A percentile compares a stretch with the other conserved stretches of the same genome.
Conservation (phyloP, 2,888 invertebrate genomes). For the Scelioninae gen. 2 region DNA sequence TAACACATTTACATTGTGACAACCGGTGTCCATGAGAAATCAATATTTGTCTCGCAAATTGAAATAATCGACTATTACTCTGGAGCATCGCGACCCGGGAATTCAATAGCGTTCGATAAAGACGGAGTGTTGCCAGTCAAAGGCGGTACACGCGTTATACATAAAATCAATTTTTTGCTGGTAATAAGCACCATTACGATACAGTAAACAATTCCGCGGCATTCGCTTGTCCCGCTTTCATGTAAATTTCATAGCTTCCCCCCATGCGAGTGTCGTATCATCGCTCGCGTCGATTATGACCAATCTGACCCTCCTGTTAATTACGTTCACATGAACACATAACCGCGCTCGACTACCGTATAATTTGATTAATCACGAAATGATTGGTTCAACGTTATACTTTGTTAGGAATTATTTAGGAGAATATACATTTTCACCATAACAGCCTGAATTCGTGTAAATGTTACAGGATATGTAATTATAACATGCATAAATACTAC, state of each 20-base stretch:
- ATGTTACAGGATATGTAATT: too few species aligned
- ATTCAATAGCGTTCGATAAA: conserved; percentile 46
- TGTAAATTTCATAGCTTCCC: conserved; percentile 49
- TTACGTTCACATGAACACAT: conserved; percentile 41
- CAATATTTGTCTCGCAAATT: conserved; percentile 38
- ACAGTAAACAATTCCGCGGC: conserved; percentile 40
- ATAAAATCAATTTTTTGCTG: conserved; percentile 37
- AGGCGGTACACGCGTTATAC: conserved; percentile 26
- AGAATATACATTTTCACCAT: too few species aligned
- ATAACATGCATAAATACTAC: too few species aligned
- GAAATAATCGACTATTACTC: conserved; percentile 16
- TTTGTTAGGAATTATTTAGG: too few species aligned
- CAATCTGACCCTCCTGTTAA: conserved; percentile 54
- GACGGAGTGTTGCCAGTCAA: conserved; percentile 31
- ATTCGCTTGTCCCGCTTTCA: conserved; percentile 28
- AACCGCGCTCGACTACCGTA: conserved; percentile 31
- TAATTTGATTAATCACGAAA: conserved; percentile 48
- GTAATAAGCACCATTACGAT: conserved; percentile 40
- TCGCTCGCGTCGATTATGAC: conserved; percentile 41
- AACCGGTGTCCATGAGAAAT: conserved; percentile 30
- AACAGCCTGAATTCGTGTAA: too few species aligned
- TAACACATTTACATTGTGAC: too few species aligned
- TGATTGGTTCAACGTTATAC: conserved; percentile 29
- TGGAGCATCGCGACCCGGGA: conserved; percentile 29
- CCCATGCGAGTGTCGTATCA: conserved; percentile 35